These are phyloP conservation scores for Heliconius erato DNA, from an alignment of 2,888 invertebrate genomes.

Conservation along the genomic window DNA sequence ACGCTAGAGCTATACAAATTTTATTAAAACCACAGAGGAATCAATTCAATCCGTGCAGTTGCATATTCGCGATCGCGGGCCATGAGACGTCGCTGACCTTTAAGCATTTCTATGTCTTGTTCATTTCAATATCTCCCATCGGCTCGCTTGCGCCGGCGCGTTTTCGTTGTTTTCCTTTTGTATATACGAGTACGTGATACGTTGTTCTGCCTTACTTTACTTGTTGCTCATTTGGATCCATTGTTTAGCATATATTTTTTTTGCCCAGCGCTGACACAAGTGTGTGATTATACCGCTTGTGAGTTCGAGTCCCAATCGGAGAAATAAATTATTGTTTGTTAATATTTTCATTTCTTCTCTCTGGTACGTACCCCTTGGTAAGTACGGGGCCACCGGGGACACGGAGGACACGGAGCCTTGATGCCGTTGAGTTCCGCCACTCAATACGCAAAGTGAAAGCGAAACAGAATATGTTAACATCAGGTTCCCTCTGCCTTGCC, in stretches of 20 bases:
- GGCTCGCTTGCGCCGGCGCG: conserved; percentile 37
- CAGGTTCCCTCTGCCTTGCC: too few species aligned
- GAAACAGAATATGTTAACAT: too few species aligned
- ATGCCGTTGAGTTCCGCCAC: too few species aligned
- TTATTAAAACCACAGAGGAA: conserved; percentile 28
- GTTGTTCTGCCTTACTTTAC: conserved; percentile 33
- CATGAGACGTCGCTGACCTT: conserved; percentile 59
- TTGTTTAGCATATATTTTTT: background rate
- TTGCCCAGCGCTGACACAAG: too few species aligned
- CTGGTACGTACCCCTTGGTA: too few species aligned
- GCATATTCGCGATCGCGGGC: conserved; percentile 52
- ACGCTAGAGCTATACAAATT: background rate
- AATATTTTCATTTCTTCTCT: too few species aligned
- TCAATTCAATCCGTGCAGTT: conserved; percentile 36
- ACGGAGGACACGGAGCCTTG: too few species aligned
- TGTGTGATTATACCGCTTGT: too few species aligned
- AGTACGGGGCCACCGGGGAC: too few species aligned
- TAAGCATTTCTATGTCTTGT: conserved; percentile 55
- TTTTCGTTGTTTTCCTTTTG: conserved; percentile 48
- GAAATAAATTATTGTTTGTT: too few species aligned
- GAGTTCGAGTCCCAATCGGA: too few species aligned
- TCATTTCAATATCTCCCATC: conserved; percentile 56
- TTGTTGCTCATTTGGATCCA: conserved; percentile 1
- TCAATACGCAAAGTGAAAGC: too few species aligned
- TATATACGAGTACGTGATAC: conserved; percentile 12